phyloP scores from a whole-genome alignment of 2,797 vertebrate genomes.

The Adrianichthys oophorus region DNA sequence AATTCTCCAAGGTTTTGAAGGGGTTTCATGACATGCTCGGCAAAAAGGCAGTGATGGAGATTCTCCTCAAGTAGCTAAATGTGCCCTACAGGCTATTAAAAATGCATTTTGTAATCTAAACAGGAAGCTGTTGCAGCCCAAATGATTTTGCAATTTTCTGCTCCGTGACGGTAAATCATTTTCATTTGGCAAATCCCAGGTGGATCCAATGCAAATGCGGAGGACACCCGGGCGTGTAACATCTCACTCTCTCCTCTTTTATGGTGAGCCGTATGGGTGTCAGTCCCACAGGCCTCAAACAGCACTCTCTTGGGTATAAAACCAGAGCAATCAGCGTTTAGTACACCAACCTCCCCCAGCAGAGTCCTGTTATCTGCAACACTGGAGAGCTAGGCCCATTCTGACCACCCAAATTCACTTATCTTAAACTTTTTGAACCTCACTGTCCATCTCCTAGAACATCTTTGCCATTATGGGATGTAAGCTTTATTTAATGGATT shows the following conservation, averaged over 20 bases:
- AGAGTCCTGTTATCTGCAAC: conserved; percentile 58
- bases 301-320: conserved; percentile 61
- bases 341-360: conserved; percentile 11
- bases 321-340: conserved; percentile 68
- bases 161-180: conserved; percentile 30
- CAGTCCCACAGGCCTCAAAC: conserved; percentile 55
- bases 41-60: conserved; percentile 39
- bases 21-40: conserved; percentile 25
- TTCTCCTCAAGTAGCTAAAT: conserved; percentile 51
- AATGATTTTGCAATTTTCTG: conserved; percentile 20
- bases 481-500: conserved; percentile 99
- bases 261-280: conserved; percentile 61
- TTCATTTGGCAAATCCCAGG: conserved; percentile 50
- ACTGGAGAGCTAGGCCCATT: conserved; percentile 66
- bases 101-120: conserved; percentile 24
- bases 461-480: conserved; percentile 82
- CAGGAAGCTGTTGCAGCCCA: conserved; percentile 3
- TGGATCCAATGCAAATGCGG: conserved; percentile 53
- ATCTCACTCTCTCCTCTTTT: conserved; percentile 64
- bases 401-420: conserved; percentile 76
- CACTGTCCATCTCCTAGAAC: conserved; percentile 71
- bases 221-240: conserved; percentile 51
- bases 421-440: conserved; percentile 82
- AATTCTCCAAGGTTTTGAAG: conserved; percentile 18
- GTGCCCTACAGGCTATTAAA: conserved; percentile 27